These are phyloP conservation scores for Peromyscus californicus DNA, from an alignment of 2,113 vertebrate genomes.

Conservation along the genomic window DNA sequence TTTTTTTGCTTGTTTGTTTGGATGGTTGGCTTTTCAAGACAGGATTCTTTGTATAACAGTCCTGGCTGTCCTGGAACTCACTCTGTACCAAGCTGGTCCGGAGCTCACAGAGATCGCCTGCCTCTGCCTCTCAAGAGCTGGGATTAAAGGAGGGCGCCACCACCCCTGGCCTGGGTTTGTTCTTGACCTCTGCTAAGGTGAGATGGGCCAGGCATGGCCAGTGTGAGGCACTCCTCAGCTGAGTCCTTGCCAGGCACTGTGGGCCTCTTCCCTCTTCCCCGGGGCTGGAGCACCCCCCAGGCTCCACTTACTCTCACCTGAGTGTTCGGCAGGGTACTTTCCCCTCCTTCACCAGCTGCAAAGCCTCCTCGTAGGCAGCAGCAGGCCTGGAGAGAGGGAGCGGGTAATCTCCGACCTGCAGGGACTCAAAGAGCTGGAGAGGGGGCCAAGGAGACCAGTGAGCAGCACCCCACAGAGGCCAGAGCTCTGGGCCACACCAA, in stretches of 20 bases:
- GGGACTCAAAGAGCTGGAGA: slow-evolving; percentile 93
- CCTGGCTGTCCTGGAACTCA: neutral
- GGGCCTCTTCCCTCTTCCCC: neutral
- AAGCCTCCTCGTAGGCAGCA: slow-evolving; percentile 95
- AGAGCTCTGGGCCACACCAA: neutral
- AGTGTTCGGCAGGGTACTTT: slow-evolving; percentile 92
- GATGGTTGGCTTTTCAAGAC: neutral
- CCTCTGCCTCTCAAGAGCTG: neutral
- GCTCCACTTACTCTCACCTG: slow-evolving; percentile 87
- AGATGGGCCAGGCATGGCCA: neutral
- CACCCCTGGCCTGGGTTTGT: neutral
- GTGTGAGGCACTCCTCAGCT: neutral
- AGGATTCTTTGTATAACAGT: neutral
- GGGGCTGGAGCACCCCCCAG: neutral
- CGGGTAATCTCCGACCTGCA: slow-evolving; percentile 87
- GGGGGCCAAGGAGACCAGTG: neutral
- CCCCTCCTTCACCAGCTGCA: slow-evolving; percentile 91
- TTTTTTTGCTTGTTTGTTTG: neutral
- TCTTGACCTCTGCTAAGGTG: neutral
- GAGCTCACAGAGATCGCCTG: neutral
- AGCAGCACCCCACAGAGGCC: too few relatives aligned
- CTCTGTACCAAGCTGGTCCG: neutral
- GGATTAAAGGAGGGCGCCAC: neutral
- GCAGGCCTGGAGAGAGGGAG: slow-evolving; percentile 92
- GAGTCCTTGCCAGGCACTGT: neutral